Percentiles rank a stretch among this genome's conserved stretches.
Conservation (phyloP, 2,888 invertebrate species). For the Leucophenga montana region DNA sequence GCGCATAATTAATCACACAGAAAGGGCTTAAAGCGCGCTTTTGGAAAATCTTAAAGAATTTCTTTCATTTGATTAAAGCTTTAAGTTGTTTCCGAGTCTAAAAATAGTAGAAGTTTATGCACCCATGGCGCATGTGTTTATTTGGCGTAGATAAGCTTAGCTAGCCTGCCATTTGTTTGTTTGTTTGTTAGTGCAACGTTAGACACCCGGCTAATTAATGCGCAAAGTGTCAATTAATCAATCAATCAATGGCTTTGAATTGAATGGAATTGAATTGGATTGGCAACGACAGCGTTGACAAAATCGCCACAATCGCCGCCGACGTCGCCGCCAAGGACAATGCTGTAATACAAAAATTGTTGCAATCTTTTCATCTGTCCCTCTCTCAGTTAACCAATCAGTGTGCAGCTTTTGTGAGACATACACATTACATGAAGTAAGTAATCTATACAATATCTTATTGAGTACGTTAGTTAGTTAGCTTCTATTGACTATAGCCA, state of each 20-base stretch:
- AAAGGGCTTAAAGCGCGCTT: too few species aligned
- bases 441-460: too few species aligned
- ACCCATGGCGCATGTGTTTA: background rate
- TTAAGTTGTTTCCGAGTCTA: too few species aligned
- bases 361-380: too few species aligned
- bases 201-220: constrained; percentile 62
- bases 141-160: background rate
- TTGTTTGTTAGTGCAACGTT: constrained; percentile 28
- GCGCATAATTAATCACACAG: constrained; percentile 19
- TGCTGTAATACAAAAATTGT: background rate
- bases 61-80: too few species aligned
- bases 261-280: background rate
- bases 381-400: too few species aligned
- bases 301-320: background rate
- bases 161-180: constrained; percentile 16
- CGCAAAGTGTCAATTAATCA: constrained; percentile 69
- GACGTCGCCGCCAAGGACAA: background rate
- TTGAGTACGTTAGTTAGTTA: too few species aligned
- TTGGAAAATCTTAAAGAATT: too few species aligned
- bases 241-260: constrained; percentile 50
- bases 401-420: too few species aligned
- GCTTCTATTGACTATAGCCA: too few species aligned
- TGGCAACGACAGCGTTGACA: background rate
- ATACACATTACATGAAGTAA: too few species aligned
- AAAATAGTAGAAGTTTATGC: too few species aligned